A percentile compares a stretch with the other conserved stretches of the same genome.
phyloP scores from a whole-genome alignment of 2,888 invertebrate species.

The Cyclophora punctaria region DNA sequence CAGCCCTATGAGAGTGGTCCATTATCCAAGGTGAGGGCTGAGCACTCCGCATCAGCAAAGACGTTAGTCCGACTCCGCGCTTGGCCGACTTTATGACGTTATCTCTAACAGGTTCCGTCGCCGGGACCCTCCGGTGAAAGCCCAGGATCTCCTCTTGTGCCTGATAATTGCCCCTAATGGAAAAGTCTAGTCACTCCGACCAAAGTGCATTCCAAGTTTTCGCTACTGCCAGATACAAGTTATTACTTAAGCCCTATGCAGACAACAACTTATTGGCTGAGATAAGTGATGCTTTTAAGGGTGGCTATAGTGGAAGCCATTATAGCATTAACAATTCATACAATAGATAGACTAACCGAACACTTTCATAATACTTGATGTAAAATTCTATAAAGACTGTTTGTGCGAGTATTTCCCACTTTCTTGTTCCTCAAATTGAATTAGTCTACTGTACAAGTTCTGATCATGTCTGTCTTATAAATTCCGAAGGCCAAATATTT shows the following conservation, averaged over 20 bases:
- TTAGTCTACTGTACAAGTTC: not conserved
- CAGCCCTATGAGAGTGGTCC: constrained; percentile 42
- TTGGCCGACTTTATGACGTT: constrained; percentile 72
- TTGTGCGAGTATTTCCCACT: not conserved
- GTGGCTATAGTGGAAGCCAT: constrained; percentile 8
- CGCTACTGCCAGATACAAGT: constrained; percentile 61
- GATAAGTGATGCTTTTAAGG: constrained; percentile 30
- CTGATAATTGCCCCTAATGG: constrained; percentile 74
- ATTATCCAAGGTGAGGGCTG: constrained; percentile 48
- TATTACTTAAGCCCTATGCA: constrained; percentile 58
- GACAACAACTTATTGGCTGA: constrained; percentile 45
- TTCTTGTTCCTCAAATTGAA: too few species aligned
- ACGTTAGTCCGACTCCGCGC: constrained; percentile 69
- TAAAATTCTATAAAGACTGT: too few species aligned
- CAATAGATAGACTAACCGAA: too few species aligned
- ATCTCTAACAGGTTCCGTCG: constrained; percentile 71
- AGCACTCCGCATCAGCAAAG: constrained; percentile 63
- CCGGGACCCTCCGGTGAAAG: constrained; percentile 48
- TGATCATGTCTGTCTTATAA: not conserved
- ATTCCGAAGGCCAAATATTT: constrained; percentile 4
- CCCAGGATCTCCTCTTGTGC: constrained; percentile 64
- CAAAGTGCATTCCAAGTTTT: constrained; percentile 72
- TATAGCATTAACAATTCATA: too few species aligned
- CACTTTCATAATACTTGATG: not conserved
- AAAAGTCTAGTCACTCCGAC: constrained; percentile 70